Percentiles rank a stretch among this genome's conserved stretches.
These are phyloP conservation scores for Loxodonta africana DNA, from an alignment of 2,113 vertebrate species.

Conservation along the genomic window DNA sequence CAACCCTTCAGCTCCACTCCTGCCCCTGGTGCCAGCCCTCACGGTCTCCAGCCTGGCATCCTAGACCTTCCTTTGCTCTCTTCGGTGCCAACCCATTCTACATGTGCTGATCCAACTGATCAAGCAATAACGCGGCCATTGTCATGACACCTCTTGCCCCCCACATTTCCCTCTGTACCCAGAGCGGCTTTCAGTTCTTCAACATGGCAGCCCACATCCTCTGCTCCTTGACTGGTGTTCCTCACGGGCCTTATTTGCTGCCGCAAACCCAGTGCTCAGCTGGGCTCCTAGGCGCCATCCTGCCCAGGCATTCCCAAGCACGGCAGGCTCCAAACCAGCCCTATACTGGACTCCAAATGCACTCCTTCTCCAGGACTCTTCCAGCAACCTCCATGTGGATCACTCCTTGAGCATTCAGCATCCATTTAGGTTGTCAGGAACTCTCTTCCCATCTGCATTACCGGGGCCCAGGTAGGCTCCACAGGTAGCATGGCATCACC, in stretches of 20 bases:
- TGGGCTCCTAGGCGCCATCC: background rate
- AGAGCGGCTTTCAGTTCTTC: background rate
- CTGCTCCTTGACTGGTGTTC: background rate
- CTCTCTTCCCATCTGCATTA: background rate
- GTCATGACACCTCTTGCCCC: background rate
- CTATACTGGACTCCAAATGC: background rate
- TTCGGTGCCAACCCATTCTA: background rate
- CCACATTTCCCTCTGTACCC: background rate
- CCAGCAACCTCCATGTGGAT: background rate
- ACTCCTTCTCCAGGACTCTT: background rate
- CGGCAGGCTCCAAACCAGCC: background rate
- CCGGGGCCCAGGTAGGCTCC: background rate
- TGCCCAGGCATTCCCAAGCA: background rate
- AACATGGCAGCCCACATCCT: background rate
- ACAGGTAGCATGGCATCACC: background rate
- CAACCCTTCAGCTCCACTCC: background rate
- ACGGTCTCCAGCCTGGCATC: background rate
- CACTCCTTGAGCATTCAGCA: background rate
- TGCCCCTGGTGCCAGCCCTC: background rate
- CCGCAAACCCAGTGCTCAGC: background rate
- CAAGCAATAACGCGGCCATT: accelerated
- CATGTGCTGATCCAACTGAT: background rate
- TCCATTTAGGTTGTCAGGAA: background rate
- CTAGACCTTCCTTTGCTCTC: background rate
- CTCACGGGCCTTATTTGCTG: background rate